Evolutionary conservation across 2,888 invertebrate genomes (phyloP), one percentile per base, ranked within the genome.

Genomic region (Chydorus sphaericus): DNA sequence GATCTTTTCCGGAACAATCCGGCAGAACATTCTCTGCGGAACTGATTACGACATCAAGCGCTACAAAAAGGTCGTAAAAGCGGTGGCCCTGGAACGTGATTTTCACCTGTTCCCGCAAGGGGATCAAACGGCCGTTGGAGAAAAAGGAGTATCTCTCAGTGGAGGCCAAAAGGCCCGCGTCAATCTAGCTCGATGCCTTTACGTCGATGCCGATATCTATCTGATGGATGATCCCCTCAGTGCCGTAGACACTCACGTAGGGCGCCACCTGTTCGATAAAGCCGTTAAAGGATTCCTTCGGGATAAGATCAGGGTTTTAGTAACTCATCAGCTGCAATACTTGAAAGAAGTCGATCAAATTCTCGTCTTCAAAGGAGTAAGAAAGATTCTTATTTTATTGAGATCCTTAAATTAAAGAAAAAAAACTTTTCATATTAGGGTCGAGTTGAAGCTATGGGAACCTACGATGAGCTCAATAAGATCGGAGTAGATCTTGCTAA

Each of bases 21-120:
- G 88, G 10, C 91, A 94, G 65, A 97, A 97, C 69, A 90, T 97
- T 61, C 69, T 92, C 2, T 96, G 97, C 70, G 94, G 93, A 0
- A 78, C 77, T 64, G 74, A 78, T 59, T 74, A 66, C 61, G 68
- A 75, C 52, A 66, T 66, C 58, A 62, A 64, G 26, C 67, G 66
- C 48, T 77, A 75, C 62, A 65, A 70, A 18, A 56, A 61, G 31
- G 62, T 65, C 3, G 59, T 56, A 26, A 52, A 56, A 38, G 37
- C 14, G 14, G 37, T n/a, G 61, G 73, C 73, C 1, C 63, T 75
- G 36, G 68, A 69, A 31, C 60, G 71, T 66, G 76, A 76, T 61
- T 61, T 76, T 48, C 64, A 66, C 28, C 65, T 69, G 29, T 67
- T 76, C 63, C 68, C 71, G 1, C 62, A 69, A 58, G 73, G 73